Evolutionary conservation across 2,113 vertebrate species (phyloP).

Genomic region (Trinectes maculatus): DNA sequence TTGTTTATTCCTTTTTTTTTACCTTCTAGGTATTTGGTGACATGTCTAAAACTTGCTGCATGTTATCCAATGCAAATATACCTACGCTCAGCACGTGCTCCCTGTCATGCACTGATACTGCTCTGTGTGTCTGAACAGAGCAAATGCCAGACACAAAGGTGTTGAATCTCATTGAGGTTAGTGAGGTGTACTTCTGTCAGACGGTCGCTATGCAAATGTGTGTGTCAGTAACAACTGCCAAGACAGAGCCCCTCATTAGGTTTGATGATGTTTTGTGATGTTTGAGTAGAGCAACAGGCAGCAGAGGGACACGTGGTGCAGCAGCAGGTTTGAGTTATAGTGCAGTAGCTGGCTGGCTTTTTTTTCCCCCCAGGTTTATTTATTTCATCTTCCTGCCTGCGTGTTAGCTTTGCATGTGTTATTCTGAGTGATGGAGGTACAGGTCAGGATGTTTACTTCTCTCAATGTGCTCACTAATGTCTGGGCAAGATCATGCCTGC

Average conservation of each 20-base stretch:
- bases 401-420: slow-evolving; percentile 31
- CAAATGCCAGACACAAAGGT: slow-evolving; percentile 11
- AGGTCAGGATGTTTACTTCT: slow-evolving; percentile 73
- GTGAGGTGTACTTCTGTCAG: slow-evolving; percentile 12
- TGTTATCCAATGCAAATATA: not conserved
- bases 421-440: slow-evolving; percentile 42
- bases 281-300: slow-evolving; percentile 2
- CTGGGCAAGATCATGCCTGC: slow-evolving; percentile 35
- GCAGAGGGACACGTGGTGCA: slow-evolving; percentile 15
- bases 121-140: slow-evolving; percentile 1
- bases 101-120: slow-evolving; percentile 15
- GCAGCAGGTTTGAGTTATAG: slow-evolving; percentile 35
- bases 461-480: slow-evolving; percentile 37
- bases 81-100: not conserved
- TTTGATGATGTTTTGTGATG: slow-evolving; percentile 21
- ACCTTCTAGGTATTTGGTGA: not conserved
- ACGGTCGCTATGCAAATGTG: slow-evolving; percentile 22
- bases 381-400: slow-evolving; percentile 24
- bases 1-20: slow-evolving; percentile 7
- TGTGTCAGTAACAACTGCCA: slow-evolving; percentile 14
- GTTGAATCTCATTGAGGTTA: slow-evolving; percentile 22
- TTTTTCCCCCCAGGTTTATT: slow-evolving; percentile 35
- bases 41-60: not conserved
- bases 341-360: slow-evolving; percentile 15
- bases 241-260: slow-evolving; percentile 15